Evolutionary conservation across 1,140 invertebrate species (phyloP), one percentile per base, ranked within the genome.

Genomic region (Melitaea cinxia): DNA sequence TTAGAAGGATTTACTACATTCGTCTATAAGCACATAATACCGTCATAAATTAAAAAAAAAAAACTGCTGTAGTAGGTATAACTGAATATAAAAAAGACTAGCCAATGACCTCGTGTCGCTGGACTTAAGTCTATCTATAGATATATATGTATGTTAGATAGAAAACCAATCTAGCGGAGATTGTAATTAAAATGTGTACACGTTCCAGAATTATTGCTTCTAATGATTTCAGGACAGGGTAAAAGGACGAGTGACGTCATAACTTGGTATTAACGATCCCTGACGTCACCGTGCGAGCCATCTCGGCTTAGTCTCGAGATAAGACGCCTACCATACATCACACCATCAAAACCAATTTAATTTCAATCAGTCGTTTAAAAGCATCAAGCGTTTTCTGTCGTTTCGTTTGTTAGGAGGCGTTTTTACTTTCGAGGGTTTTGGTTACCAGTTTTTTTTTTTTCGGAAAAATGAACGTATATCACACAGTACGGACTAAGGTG

Each of bases 381-480:
- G 14, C 21, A 58, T n/a, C 39, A 26, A 50, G 14, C 28, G 37
- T 21, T 65, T 35, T 54, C 59, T 14, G 23, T 26, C 33, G 30
- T 14, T 26, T 42, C 21, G 26, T 14, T 10, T 7, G 19, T 12
- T 14, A 12, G 12, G 50, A 9, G 42, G 19, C 42, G 9, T 37
- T 21, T 4, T 39, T 10, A 4, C 0, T 23, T 28, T 45, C 28
- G 19, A 17, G 47, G 35, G 15, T 52, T 35, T 23, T 7, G 28
- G 28, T 33, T 33, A 33, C 3, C 12, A 10, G 2, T 33, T 33
- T 33, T 42, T 35, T 47, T 55, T 55, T 39, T 54, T 50, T 35
- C 1, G 33, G 15, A 23, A 80, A 80, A 76, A 88, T 88, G 83
- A 88, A 88, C 59, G 80, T 88, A 24, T 81, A 83, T 57, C 83